Percentiles rank a stretch among this genome's conserved stretches.
phyloP scores from a whole-genome alignment of 1,140 invertebrate genomes.

The Episyrphus balteatus region DNA sequence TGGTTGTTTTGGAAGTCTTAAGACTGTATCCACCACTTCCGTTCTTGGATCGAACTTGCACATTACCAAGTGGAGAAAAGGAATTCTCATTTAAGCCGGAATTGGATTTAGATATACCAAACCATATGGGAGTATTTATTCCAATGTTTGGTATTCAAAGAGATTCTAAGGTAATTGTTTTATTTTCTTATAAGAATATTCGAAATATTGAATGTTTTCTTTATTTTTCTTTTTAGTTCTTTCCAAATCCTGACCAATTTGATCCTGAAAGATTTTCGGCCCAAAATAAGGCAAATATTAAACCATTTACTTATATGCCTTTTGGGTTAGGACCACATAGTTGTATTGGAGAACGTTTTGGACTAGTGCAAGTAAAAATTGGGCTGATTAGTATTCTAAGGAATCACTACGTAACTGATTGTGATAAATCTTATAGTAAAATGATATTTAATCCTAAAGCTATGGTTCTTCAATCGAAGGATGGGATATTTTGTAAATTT shows the following conservation, averaged over 20 bases:
- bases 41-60: constrained; percentile 40
- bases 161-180: constrained; percentile 22
- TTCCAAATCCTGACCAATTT: constrained; percentile 53
- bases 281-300: constrained; percentile 35
- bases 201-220: constrained; percentile 22
- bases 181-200: constrained; percentile 9
- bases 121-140: constrained; percentile 23
- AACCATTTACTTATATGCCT: constrained; percentile 51
- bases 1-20: constrained; percentile 41
- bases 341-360: constrained; percentile 54
- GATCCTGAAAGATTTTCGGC: constrained; percentile 52
- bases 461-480: constrained; percentile 15
- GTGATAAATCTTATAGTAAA: constrained; percentile 12
- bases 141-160: constrained; percentile 24
- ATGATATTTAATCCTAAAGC: constrained; percentile 21
- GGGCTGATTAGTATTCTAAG: constrained; percentile 27
- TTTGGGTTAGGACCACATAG: constrained; percentile 67
- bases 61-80: constrained; percentile 4
- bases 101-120: constrained; percentile 17
- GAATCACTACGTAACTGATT: constrained; percentile 18
- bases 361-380: constrained; percentile 25
- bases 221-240: constrained; percentile 47
- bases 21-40: constrained; percentile 45
- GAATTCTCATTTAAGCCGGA: constrained; percentile 19
- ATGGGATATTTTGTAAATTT: constrained; percentile 18